Conservation (phyloP, 2,888 invertebrate species). For the Acrobasis suavella region DNA sequence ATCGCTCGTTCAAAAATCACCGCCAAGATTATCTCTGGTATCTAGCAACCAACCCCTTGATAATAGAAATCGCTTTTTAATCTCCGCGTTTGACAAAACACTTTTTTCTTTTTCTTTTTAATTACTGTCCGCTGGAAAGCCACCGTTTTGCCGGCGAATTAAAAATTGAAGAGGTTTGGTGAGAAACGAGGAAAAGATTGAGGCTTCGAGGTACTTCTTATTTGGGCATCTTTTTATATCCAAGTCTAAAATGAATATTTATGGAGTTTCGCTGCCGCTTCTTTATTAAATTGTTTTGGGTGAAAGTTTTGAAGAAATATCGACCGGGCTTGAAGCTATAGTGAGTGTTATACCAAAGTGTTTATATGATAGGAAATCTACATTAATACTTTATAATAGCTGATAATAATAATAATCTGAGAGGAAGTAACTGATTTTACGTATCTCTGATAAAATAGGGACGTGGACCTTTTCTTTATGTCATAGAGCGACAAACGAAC, state of each 20-base stretch:
- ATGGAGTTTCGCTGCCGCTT: constrained; percentile 3
- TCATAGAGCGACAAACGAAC: no score
- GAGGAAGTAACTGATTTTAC: no score
- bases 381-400: no score
- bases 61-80: constrained; percentile 18
- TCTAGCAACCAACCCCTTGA: neutral
- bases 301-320: constrained; percentile 1
- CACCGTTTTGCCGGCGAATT: constrained; percentile 19
- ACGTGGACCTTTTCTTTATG: no score
- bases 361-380: no score
- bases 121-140: constrained; percentile 31
- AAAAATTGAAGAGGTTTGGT: constrained; percentile 18
- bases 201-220: neutral
- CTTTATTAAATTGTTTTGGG: constrained; percentile 14
- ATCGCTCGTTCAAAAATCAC: neutral
- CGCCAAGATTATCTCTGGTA: neutral
- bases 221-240: constrained; percentile 8
- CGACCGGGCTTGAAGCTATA: neutral
- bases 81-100: constrained; percentile 22
- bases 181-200: constrained; percentile 8
- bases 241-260: constrained; percentile 18
- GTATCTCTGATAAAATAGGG: no score
- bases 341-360: no score
- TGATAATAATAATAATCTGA: no score
- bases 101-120: constrained; percentile 36